Percentiles rank a stretch among this genome's conserved stretches.
Conservation (phyloP, 2,888 invertebrate genomes). For the Xestobium rufovillosum region DNA sequence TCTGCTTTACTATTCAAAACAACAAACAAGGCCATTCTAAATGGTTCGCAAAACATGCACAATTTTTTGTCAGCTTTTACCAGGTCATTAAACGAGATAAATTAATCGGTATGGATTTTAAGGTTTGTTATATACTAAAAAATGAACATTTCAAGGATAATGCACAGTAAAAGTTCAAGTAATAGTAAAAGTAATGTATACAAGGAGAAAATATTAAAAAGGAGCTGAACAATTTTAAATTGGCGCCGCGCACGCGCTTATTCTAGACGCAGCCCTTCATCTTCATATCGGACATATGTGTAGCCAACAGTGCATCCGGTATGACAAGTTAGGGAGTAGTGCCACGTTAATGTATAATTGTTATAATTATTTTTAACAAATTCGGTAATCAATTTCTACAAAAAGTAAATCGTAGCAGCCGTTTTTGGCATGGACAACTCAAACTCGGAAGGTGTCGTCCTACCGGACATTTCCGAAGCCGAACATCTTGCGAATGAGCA, state of each 20-base stretch:
- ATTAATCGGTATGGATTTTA: too few relatives aligned
- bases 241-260: slow-evolving; percentile 35
- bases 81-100: too few relatives aligned
- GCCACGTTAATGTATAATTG: slow-evolving; percentile 15
- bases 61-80: too few relatives aligned
- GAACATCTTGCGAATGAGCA: slow-evolving; percentile 58
- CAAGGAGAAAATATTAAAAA: too few relatives aligned
- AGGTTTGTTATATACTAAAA: too few relatives aligned
- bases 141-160: too few relatives aligned
- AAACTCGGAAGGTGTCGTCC: slow-evolving; percentile 59
- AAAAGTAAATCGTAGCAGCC: slow-evolving; percentile 8
- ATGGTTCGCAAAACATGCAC: too few relatives aligned
- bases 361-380: slow-evolving; percentile 3
- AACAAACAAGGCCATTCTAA: too few relatives aligned
- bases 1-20: too few relatives aligned
- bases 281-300: slow-evolving; percentile 35
- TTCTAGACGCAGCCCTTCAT: slow-evolving; percentile 33
- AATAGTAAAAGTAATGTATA: too few relatives aligned
- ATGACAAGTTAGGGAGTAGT: slow-evolving; percentile 30
- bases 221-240: slow-evolving; percentile 31
- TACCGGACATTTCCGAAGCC: slow-evolving; percentile 66
- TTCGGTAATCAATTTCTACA: slow-evolving; percentile 7
- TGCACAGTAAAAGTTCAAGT: too few relatives aligned
- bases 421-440: slow-evolving; percentile 42
- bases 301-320: slow-evolving; percentile 34